Conservation (phyloP, 2,888 invertebrate species). For the Acronicta aceris region DNA sequence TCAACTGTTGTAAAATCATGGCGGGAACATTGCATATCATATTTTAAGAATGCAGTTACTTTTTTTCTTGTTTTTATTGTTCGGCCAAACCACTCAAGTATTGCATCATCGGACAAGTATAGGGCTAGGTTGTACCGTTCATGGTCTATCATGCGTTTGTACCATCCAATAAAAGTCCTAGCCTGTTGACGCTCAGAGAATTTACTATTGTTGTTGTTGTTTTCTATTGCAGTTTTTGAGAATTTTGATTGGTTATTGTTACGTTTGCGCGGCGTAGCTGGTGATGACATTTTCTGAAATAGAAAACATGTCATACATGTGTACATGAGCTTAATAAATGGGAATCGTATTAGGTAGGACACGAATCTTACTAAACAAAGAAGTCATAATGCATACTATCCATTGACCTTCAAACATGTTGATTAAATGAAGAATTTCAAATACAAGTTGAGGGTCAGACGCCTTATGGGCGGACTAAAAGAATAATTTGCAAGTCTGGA, state of each 20-base stretch:
- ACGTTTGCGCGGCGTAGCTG: slow-evolving; percentile 63
- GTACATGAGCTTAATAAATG: too few species aligned
- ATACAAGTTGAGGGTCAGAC: too few species aligned
- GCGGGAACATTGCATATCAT: slow-evolving; percentile 85
- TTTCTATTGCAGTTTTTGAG: slow-evolving; percentile 61
- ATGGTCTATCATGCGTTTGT: slow-evolving; percentile 85
- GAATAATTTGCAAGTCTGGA: too few species aligned
- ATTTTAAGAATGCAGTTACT: slow-evolving; percentile 88
- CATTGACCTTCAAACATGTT: background rate
- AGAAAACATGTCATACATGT: background rate
- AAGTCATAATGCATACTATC: background rate
- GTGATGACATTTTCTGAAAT: slow-evolving; percentile 74
- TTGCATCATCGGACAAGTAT: slow-evolving; percentile 85
- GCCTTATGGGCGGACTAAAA: too few species aligned
- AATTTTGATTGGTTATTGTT: slow-evolving; percentile 52
- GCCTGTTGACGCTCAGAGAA: slow-evolving; percentile 73
- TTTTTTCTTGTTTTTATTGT: slow-evolving; percentile 89
- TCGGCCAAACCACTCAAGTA: slow-evolving; percentile 91
- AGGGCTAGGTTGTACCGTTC: slow-evolving; percentile 82
- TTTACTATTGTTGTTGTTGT: slow-evolving; percentile 69
- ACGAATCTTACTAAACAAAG: too few species aligned
- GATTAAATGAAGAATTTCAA: background rate
- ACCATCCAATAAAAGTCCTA: slow-evolving; percentile 82
- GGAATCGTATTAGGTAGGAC: background rate
- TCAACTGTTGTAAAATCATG: slow-evolving; percentile 86